These are phyloP conservation scores for Athalia cordata DNA, from an alignment of 2,888 invertebrate genomes.

Conservation along the genomic window DNA sequence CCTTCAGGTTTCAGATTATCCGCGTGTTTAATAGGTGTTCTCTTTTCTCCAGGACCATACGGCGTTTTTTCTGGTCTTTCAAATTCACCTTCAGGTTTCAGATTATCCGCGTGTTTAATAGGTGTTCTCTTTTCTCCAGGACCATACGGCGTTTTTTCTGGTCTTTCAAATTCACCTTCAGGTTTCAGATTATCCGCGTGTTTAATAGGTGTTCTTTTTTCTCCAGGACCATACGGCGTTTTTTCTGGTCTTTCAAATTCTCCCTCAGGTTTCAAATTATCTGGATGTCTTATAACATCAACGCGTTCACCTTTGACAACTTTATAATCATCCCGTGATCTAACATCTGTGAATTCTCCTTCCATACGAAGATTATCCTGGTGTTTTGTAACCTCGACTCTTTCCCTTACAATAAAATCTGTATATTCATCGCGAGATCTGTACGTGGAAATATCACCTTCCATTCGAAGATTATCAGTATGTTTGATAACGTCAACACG, in stretches of 20 bases:
- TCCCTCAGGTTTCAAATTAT: conserved; percentile 75
- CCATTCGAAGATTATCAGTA: conserved; percentile 71
- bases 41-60: conserved; percentile 72
- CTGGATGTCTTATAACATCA: conserved; percentile 64
- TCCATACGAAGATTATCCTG: conserved; percentile 82
- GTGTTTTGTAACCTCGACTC: conserved; percentile 77
- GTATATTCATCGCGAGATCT: conserved; percentile 74
- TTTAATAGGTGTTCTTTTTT: conserved; percentile 70
- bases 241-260: conserved; percentile 74
- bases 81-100: conserved; percentile 77
- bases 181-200: conserved; percentile 71
- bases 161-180: conserved; percentile 71
- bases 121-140: conserved; percentile 72
- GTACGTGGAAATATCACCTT: conserved; percentile 73
- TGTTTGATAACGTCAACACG: conserved; percentile 76
- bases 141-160: conserved; percentile 69
- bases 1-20: conserved; percentile 73
- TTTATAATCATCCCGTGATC: conserved; percentile 77
- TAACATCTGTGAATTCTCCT: conserved; percentile 76
- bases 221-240: conserved; percentile 72
- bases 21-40: conserved; percentile 68
- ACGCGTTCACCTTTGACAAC: conserved; percentile 72
- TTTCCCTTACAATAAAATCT: conserved; percentile 76
- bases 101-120: conserved; percentile 67
- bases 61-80: conserved; percentile 73